phyloP scores from a whole-genome alignment of 2,888 invertebrate species.

The Panopea generosa region DNA sequence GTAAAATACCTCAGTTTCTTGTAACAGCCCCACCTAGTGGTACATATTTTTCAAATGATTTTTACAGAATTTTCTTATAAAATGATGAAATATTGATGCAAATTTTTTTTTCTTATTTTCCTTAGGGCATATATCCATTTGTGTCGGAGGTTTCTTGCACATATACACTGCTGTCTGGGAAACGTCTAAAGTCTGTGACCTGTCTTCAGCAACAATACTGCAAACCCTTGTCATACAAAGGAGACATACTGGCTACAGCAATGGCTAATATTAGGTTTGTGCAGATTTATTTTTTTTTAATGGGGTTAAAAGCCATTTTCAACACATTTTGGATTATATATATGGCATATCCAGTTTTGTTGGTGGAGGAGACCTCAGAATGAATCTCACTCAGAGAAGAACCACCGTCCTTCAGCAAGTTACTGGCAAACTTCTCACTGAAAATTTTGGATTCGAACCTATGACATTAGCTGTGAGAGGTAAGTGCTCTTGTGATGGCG shows the following conservation, averaged over 20 bases:
- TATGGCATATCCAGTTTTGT: no score
- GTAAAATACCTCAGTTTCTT: no score
- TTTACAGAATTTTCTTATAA: no score
- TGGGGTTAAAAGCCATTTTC: no score
- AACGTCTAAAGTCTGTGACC: conserved; percentile 36
- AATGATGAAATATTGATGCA: no score
- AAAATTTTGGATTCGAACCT: conserved; percentile 6
- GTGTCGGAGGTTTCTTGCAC: conserved; percentile 64
- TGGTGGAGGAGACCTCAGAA: no score
- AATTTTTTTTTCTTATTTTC: conserved; percentile 8
- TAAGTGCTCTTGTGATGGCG: no score
- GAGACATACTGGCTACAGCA: conserved; percentile 57
- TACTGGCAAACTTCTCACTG: background rate
- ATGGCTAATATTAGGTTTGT: conserved; percentile 67
- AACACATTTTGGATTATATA: no score
- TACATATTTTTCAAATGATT: no score
- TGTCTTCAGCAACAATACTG: conserved; percentile 69
- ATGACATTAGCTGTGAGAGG: background rate
- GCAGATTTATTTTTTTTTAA: background rate
- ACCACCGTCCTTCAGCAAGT: no score
- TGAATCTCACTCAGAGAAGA: no score
- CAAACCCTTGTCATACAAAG: conserved; percentile 61
- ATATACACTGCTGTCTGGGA: conserved; percentile 41
- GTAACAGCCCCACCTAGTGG: no score
- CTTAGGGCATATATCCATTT: conserved; percentile 72